Conservation (phyloP, 2,797 vertebrate species). For the Pteropus rufus region DNA sequence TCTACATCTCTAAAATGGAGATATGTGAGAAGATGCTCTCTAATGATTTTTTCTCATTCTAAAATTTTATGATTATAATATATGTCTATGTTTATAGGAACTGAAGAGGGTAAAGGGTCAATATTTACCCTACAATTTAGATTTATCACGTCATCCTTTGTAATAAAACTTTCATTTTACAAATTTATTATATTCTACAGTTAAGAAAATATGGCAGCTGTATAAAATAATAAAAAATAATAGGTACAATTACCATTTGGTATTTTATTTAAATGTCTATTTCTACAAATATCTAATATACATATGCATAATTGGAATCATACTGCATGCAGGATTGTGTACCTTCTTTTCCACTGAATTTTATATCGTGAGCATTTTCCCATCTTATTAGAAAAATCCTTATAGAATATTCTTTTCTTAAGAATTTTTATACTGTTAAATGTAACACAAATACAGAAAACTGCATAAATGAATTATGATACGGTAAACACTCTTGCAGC, state of each 20-base stretch:
- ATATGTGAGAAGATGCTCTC: neutral
- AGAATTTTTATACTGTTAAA: neutral
- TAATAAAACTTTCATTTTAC: neutral
- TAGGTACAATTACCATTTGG: neutral
- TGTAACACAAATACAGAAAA: neutral
- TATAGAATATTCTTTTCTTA: neutral
- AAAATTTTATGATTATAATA: neutral
- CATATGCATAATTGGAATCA: neutral
- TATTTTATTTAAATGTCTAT: neutral
- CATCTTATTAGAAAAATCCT: neutral
- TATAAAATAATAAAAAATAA: neutral
- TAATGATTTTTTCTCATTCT: neutral
- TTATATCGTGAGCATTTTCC: neutral
- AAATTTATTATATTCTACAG: neutral
- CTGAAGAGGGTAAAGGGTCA: neutral
- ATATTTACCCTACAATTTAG: neutral
- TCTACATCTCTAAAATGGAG: neutral
- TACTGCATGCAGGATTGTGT: neutral
- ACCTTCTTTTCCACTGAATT: neutral
- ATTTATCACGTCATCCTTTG: neutral
- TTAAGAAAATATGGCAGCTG: neutral
- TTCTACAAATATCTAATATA: neutral
- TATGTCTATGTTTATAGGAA: neutral
- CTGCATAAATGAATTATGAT: neutral
- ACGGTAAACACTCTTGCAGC: neutral